Evolutionary conservation across 2,888 invertebrate species (phyloP).

Genomic region (Frankliniella intonsa): DNA sequence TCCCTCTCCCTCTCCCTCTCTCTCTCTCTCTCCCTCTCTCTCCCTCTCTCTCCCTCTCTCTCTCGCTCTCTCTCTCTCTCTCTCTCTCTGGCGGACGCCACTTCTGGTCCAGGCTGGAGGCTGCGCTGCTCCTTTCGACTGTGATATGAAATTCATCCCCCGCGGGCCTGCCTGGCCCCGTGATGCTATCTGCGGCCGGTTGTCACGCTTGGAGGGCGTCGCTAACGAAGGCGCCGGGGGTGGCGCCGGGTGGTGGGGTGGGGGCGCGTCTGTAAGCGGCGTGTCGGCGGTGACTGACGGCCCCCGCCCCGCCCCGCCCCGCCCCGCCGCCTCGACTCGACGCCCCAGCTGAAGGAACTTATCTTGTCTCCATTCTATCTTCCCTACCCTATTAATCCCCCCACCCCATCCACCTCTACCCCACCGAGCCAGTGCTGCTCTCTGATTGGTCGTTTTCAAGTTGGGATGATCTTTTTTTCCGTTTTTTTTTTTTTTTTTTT

Average conservation of each 20-base stretch:
- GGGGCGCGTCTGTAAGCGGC: neutral
- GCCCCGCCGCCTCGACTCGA: neutral
- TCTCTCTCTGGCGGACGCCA: neutral
- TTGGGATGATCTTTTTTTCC: too few relatives aligned
- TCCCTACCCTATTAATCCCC: slow-evolving; percentile 15
- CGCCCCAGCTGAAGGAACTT: neutral
- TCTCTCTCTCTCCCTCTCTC: neutral
- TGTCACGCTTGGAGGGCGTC: slow-evolving; percentile 8
- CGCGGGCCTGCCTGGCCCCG: neutral
- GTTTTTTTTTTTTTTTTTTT: too few relatives aligned
- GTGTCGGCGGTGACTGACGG: neutral
- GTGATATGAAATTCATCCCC: slow-evolving; percentile 23
- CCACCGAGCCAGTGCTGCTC: neutral
- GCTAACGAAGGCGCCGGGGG: neutral
- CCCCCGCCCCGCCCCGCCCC: neutral
- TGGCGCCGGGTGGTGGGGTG: neutral
- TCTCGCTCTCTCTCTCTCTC: neutral
- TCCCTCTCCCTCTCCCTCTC: neutral
- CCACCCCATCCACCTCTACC: neutral
- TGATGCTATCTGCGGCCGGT: slow-evolving; percentile 10
- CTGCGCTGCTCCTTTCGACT: neutral
- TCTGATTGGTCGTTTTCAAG: too few relatives aligned
- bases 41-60: neutral
- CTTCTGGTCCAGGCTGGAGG: neutral
- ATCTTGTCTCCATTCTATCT: slow-evolving; percentile 23